These are phyloP conservation scores for Drosophila rubida DNA, from an alignment of 2,888 invertebrate genomes.

Conservation along the genomic window DNA sequence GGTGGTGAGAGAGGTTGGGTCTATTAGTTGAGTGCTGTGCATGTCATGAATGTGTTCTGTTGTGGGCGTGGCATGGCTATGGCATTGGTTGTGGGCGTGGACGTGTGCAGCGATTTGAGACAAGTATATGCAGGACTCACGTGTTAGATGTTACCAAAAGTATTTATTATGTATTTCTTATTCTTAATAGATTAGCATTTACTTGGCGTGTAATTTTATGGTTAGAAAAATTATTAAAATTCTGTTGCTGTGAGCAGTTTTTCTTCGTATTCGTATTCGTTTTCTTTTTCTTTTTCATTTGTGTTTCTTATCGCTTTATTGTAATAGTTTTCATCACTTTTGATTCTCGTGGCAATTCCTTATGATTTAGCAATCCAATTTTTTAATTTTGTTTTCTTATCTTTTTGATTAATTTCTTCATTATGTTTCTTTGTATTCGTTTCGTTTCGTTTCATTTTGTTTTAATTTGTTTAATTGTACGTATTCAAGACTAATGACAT, in stretches of 20 bases:
- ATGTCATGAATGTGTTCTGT: constrained; percentile 66
- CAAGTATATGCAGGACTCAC: constrained; percentile 76
- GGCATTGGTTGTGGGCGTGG: constrained; percentile 21
- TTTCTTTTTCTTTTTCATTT: constrained; percentile 14
- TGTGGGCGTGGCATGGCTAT: constrained; percentile 30
- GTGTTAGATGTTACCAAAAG: constrained; percentile 75
- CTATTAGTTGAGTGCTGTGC: constrained; percentile 54
- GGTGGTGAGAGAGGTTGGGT: constrained; percentile 25
- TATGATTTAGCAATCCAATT: constrained; percentile 65
- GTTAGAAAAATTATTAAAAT: constrained; percentile 64
- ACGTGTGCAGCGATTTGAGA: constrained; percentile 74
- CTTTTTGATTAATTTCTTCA: constrained; percentile 17
- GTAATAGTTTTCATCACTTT: constrained; percentile 57
- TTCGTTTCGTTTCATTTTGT: constrained; percentile 7
- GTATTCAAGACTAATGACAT: constrained; percentile 73
- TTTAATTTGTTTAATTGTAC: constrained; percentile 56
- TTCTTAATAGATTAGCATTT: constrained; percentile 44
- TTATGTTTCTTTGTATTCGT: constrained; percentile 9
- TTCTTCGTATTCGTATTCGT: constrained; percentile 14
- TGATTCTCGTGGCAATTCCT: constrained; percentile 72
- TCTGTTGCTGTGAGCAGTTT: constrained; percentile 47
- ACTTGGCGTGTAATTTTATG: constrained; percentile 56
- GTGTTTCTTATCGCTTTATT: constrained; percentile 37
- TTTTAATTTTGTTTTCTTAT: constrained; percentile 35
- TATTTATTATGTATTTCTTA: constrained; percentile 54